Conservation (phyloP, 1,140 invertebrate species). For the Panagrolaimus sp. region DNA sequence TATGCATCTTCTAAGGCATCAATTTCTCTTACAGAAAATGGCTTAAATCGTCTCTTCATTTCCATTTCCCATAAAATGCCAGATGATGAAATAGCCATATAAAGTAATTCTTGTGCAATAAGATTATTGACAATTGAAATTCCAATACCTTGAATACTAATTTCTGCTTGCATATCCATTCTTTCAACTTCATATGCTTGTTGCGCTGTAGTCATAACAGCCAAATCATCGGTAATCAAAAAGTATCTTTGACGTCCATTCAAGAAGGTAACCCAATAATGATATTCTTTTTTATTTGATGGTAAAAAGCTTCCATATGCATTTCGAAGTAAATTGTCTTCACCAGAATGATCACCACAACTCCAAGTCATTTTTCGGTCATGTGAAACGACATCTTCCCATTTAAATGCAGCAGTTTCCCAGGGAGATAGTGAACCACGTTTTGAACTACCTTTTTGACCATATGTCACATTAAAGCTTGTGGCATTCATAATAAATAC, state of each 20-base stretch:
- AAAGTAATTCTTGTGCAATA: conserved; percentile 72
- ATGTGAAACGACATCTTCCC: conserved; percentile 14
- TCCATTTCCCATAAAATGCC: conserved; percentile 81
- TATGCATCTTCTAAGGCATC: conserved; percentile 73
- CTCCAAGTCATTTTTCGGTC: conserved; percentile 46
- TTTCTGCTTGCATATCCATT: conserved; percentile 59
- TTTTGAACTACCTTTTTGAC: conserved; percentile 62
- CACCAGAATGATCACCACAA: conserved; percentile 32
- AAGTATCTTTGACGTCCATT: conserved; percentile 85
- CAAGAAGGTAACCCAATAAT: conserved; percentile 81
- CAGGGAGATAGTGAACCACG: conserved; percentile 27
- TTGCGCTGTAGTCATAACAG: conserved; percentile 72
- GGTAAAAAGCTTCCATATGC: conserved; percentile 50
- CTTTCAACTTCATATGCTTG: conserved; percentile 47
- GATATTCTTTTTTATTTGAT: conserved; percentile 54
- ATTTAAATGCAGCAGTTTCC: conserved; percentile 40
- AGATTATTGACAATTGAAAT: conserved; percentile 84
- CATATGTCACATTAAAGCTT: conserved; percentile 59
- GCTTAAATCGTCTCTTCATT: conserved; percentile 65
- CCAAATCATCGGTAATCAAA: conserved; percentile 73
- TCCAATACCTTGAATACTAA: conserved; percentile 79
- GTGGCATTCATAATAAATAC: conserved; percentile 80
- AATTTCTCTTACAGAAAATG: conserved; percentile 68
- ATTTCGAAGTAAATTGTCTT: conserved; percentile 37
- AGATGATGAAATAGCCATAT: conserved; percentile 76